Percentiles rank a stretch among this genome's conserved stretches.
phyloP scores from a whole-genome alignment of 1,140 invertebrate genomes.

The Vanessa atalanta region DNA sequence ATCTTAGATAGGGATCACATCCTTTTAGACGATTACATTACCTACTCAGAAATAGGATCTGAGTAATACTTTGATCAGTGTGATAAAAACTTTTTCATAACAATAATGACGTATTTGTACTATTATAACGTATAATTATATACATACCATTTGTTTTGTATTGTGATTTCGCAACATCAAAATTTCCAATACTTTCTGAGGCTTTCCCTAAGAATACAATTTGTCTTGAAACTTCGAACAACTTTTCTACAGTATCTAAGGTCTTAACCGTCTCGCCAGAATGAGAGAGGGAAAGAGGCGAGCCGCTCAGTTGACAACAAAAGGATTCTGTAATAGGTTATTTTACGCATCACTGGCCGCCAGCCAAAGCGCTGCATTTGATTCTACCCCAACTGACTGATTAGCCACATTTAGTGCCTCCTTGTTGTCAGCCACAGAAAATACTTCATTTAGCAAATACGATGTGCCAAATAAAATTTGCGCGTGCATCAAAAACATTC shows the following conservation, averaged over 20 bases:
- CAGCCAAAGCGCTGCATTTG: conserved; percentile 57
- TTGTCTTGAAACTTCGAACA: conserved; percentile 21
- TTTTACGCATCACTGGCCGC: conserved; percentile 62
- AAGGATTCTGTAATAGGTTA: conserved; percentile 64
- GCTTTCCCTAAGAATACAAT: conserved; percentile 16
- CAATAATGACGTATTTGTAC: no score
- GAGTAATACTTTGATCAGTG: no score
- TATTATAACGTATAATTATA: no score
- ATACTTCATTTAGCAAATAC: conserved; percentile 48
- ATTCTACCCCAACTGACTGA: conserved; percentile 45
- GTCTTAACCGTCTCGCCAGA: conserved; percentile 38
- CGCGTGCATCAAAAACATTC: conserved; percentile 42
- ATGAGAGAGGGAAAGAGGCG: conserved; percentile 45
- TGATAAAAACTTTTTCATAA: no score
- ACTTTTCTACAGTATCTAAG: conserved; percentile 26
- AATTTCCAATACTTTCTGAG: conserved; percentile 5
- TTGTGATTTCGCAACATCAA: neutral
- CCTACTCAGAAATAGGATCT: neutral
- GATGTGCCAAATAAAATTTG: conserved; percentile 44
- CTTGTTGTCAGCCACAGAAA: conserved; percentile 34
- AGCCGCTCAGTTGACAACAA: conserved; percentile 54
- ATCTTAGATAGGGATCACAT: conserved; percentile 6
- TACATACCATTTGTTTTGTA: no score
- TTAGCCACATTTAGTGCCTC: conserved; percentile 49
- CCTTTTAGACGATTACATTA: conserved; percentile 2